Evolutionary conservation across 2,113 vertebrate species (phyloP).

Genomic region (Geococcyx californianus): DNA sequence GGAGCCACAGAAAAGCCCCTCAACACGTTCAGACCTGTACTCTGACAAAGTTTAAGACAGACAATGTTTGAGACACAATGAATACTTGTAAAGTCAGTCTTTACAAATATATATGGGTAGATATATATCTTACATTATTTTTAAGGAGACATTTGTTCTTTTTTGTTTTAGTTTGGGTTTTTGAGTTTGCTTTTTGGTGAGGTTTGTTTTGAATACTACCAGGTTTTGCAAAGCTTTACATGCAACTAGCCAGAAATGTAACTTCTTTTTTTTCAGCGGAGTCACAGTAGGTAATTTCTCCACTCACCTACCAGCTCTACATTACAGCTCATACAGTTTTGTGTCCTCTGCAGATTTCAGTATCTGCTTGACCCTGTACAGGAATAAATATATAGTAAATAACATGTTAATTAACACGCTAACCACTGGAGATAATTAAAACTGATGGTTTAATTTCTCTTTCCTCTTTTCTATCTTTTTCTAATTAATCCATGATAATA

Average conservation of each 20-base stretch:
- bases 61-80: too few species aligned
- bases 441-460: neutral
- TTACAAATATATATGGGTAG: neutral
- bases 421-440: neutral
- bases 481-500: neutral
- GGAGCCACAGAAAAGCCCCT: too few species aligned
- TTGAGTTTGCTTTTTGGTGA: too few species aligned
- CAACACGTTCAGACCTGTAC: too few species aligned
- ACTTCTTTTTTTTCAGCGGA: neutral
- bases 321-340: neutral
- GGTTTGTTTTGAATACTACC: neutral
- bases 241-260: neutral
- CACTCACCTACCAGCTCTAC: neutral
- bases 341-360: neutral
- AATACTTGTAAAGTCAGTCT: too few species aligned
- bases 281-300: neutral
- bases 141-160: neutral
- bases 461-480: neutral
- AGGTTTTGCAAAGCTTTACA: neutral
- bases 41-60: too few species aligned
- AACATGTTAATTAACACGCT: neutral
- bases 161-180: too few species aligned
- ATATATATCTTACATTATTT: neutral
- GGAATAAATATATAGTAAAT: neutral
- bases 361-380: neutral